Evolutionary conservation across 1,140 invertebrate species (phyloP).

Genomic region (Polypedilum pembai): DNA sequence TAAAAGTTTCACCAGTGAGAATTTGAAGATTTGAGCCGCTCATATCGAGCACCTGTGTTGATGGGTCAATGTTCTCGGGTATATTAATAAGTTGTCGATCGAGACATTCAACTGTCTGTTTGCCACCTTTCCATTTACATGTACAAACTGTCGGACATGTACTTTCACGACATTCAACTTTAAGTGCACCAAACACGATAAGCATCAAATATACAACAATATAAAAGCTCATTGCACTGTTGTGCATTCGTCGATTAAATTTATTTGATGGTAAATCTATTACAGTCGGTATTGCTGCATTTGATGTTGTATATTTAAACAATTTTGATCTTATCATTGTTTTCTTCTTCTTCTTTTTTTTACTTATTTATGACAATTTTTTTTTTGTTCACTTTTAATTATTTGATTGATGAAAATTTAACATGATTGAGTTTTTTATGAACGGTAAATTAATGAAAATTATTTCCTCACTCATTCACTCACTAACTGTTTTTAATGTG

Average conservation of each 20-base stretch:
- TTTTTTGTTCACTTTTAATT: not conserved
- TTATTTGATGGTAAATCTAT: conserved; percentile 25
- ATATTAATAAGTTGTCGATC: conserved; percentile 71
- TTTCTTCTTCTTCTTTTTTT: not conserved
- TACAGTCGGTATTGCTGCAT: not conserved
- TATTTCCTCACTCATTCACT: no score
- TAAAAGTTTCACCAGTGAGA: conserved; percentile 71
- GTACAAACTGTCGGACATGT: conserved; percentile 69
- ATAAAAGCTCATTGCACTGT: not conserved
- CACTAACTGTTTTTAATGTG: no score
- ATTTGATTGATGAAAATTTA: no score
- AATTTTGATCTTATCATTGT: conserved; percentile 19
- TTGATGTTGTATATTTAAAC: not conserved
- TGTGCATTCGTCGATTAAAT: not conserved
- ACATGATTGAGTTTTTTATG: no score
- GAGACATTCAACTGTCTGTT: conserved; percentile 81
- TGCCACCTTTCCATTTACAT: conserved; percentile 89
- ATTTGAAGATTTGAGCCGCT: conserved; percentile 79
- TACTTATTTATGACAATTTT: not conserved
- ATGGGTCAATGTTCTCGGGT: conserved; percentile 71
- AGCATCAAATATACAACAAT: conserved; percentile 1
- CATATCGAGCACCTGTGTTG: conserved; percentile 82
- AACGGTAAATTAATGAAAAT: no score
- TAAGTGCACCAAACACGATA: not conserved
- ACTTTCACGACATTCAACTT: conserved; percentile 21